Evolutionary conservation across 2,888 invertebrate genomes (phyloP).

Genomic region (Axea sp.): DNA sequence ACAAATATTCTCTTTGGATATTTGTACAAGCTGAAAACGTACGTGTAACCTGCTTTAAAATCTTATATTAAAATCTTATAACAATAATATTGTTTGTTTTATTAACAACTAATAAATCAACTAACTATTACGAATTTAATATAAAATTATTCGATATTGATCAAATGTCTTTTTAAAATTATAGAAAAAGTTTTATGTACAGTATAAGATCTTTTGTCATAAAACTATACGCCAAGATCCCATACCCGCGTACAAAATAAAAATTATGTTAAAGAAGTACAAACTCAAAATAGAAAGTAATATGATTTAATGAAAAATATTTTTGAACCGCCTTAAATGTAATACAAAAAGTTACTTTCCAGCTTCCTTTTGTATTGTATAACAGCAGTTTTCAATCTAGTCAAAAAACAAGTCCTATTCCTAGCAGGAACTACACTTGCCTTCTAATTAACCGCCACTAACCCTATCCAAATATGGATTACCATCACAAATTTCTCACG

Average conservation of each 20-base stretch:
- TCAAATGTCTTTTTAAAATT: too few relatives aligned
- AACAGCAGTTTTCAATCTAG: conserved; percentile 4
- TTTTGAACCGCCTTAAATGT: background rate
- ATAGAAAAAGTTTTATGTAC: background rate
- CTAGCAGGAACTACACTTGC: conserved; percentile 18
- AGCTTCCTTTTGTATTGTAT: conserved; percentile 9
- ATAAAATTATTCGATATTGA: too few relatives aligned
- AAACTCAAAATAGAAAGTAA: conserved; percentile 1
- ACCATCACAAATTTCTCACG: conserved; percentile 34
- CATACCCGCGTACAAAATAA: too few relatives aligned
- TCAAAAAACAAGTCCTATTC: conserved; percentile 24
- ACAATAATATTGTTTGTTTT: too few relatives aligned
- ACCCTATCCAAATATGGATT: conserved; percentile 26
- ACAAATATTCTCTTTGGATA: too few relatives aligned
- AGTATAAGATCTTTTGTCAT: background rate
- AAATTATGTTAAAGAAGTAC: background rate
- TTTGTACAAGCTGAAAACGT: too few relatives aligned
- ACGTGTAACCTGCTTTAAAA: too few relatives aligned
- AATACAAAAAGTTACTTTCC: conserved; percentile 14
- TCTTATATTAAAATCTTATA: too few relatives aligned
- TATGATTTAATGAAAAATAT: background rate
- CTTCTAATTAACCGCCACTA: conserved; percentile 22
- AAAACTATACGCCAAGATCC: too few relatives aligned
- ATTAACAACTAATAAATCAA: too few relatives aligned
- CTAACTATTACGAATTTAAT: too few relatives aligned